These are phyloP conservation scores for Platichthys flesus DNA, from an alignment of 2,113 vertebrate species.

Conservation along the genomic window DNA sequence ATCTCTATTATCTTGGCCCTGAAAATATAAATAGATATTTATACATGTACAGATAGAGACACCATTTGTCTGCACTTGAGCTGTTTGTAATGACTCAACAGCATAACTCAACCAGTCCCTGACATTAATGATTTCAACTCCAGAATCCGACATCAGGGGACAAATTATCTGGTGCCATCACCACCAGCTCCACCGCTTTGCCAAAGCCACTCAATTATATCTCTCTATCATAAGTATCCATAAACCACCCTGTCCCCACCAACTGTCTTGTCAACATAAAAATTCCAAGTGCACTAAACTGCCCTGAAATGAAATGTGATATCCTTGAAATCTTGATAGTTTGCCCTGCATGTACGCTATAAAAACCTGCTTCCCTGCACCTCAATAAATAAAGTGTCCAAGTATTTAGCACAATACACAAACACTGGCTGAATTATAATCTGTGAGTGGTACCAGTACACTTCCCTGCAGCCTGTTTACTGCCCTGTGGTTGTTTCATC, in stretches of 20 bases:
- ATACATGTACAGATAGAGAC: neutral
- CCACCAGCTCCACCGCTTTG: conserved; percentile 13
- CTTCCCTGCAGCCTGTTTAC: conserved; percentile 27
- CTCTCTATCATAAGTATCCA: conserved; percentile 24
- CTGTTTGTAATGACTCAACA: neutral
- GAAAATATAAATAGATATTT: neutral
- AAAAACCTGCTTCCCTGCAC: neutral
- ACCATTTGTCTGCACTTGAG: neutral
- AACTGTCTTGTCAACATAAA: conserved; percentile 42
- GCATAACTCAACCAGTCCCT: neutral
- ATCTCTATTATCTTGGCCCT: neutral
- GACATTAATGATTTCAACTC: conserved; percentile 17
- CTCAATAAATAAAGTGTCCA: conserved; percentile 18
- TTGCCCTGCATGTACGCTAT: conserved; percentile 13
- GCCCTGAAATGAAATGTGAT: conserved; percentile 8
- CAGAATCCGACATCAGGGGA: conserved; percentile 14
- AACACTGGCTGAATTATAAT: conserved; percentile 10
- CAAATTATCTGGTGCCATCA: conserved; percentile 28
- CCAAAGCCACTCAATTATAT: conserved; percentile 40
- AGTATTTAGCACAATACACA: conserved; percentile 12
- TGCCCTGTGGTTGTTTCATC: conserved; percentile 35
- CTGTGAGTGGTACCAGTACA: conserved; percentile 3
- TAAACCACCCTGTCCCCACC: conserved; percentile 48
- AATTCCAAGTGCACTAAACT: conserved; percentile 37
- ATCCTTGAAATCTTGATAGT: conserved; percentile 38